Percentiles rank a stretch among this genome's conserved stretches.
Conservation (phyloP, 2,888 invertebrate species). For the Ypsolopha scabrella region DNA sequence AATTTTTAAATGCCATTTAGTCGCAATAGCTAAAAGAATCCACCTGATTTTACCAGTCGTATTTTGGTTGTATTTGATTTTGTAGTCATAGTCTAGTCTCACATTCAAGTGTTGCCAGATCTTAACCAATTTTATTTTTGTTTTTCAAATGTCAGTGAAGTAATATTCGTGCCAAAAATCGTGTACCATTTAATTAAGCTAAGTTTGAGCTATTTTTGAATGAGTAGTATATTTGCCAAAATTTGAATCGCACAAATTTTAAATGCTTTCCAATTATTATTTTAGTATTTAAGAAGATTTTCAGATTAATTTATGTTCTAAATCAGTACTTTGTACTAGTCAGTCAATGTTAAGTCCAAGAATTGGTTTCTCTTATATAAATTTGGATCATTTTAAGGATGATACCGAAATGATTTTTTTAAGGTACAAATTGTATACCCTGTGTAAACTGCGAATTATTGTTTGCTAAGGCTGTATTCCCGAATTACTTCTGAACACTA, state of each 20-base stretch:
- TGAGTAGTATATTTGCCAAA: not conserved
- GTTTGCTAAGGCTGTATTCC: too few species aligned
- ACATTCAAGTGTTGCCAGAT: not conserved
- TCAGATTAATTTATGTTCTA: not conserved
- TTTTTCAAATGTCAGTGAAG: not conserved
- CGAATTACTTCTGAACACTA: too few species aligned
- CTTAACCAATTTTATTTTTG: not conserved
- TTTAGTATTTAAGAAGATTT: not conserved
- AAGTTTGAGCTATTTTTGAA: too few species aligned
- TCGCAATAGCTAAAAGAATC: not conserved
- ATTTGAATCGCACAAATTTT: not conserved
- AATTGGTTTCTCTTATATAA: slow-evolving; percentile 4
- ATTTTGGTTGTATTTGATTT: not conserved
- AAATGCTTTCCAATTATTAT: not conserved
- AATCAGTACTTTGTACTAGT: slow-evolving; percentile 5
- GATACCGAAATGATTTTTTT: too few species aligned
- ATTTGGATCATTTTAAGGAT: not conserved
- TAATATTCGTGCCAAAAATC: not conserved
- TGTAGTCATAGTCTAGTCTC: not conserved
- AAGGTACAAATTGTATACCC: too few species aligned
- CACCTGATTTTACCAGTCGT: not conserved
- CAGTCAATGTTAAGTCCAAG: slow-evolving; percentile 8
- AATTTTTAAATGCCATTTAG: not conserved
- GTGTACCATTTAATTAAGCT: too few species aligned
- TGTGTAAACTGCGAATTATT: too few species aligned